Evolutionary conservation across 2,113 vertebrate genomes (phyloP).

Genomic region (Podarcis raffonei): DNA sequence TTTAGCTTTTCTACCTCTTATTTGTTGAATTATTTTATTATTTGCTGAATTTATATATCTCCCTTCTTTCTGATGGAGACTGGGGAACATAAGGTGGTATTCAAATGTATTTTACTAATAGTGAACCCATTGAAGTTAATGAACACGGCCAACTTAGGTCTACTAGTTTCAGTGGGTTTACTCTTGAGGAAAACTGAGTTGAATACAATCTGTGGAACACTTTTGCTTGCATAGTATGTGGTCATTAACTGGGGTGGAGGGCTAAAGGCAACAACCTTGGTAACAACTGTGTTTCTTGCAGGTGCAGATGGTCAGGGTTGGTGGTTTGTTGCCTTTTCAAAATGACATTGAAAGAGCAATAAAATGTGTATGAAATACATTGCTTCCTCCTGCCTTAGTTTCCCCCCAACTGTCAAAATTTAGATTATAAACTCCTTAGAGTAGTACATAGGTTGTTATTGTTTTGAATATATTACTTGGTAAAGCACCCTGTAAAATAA

Average conservation of each 20-base stretch:
- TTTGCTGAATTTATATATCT: too few species aligned
- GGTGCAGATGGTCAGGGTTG: neutral
- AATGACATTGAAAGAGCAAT: neutral
- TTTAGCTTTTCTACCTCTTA: neutral
- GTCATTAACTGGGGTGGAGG: neutral
- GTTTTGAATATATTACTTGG: neutral
- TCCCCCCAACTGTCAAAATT: neutral
- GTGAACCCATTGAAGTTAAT: too few species aligned
- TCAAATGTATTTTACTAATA: too few species aligned
- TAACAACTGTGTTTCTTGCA: neutral
- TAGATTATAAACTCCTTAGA: neutral
- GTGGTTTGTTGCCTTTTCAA: neutral
- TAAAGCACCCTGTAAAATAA: neutral
- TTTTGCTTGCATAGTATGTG: neutral
- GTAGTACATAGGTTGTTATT: neutral
- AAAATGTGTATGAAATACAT: neutral
- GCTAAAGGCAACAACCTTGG: neutral
- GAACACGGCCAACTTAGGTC: too few species aligned
- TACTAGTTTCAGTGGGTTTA: too few species aligned
- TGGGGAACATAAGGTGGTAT: too few species aligned
- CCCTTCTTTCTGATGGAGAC: too few species aligned
- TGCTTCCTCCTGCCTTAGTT: neutral
- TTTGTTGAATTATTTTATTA: too few species aligned
- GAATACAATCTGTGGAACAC: neutral
- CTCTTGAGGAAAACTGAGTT: too few species aligned